Evolutionary conservation across 2,888 invertebrate species (phyloP).

Genomic region (Pimpla rufipes): DNA sequence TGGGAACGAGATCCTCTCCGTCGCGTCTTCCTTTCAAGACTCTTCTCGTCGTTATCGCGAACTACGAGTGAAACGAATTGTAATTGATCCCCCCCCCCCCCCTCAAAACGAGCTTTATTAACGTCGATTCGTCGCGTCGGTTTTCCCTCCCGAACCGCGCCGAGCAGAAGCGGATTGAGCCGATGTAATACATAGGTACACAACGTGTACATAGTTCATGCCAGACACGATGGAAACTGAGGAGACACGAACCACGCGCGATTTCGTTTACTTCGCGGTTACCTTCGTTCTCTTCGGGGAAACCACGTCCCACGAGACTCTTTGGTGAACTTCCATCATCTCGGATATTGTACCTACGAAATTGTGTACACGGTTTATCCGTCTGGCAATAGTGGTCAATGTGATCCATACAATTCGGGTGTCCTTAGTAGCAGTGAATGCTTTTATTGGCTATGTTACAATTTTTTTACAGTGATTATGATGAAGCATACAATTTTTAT

Average conservation of each 20-base stretch:
- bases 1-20: constrained; percentile 10
- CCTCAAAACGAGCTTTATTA: constrained; percentile 3
- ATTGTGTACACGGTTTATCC: neutral
- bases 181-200: neutral
- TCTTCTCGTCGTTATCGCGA: constrained; percentile 50
- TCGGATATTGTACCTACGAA: neutral
- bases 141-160: neutral
- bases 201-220: neutral
- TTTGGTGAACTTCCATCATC: constrained; percentile 27
- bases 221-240: neutral
- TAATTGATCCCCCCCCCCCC: constrained; percentile 30
- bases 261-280: constrained; percentile 1
- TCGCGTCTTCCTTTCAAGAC: constrained; percentile 3
- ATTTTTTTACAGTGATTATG: no score
- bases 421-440: no score
- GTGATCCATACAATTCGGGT: neutral
- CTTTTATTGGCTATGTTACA: no score
- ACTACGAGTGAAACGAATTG: constrained; percentile 44
- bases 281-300: constrained; percentile 13
- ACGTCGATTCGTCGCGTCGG: neutral
- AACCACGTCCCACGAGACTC: constrained; percentile 14
- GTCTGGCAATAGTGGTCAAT: neutral
- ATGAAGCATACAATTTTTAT: no score
- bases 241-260: neutral
- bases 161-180: neutral